Evolutionary conservation across 1,140 invertebrate species (phyloP).

Genomic region (Papilio glaucus): DNA sequence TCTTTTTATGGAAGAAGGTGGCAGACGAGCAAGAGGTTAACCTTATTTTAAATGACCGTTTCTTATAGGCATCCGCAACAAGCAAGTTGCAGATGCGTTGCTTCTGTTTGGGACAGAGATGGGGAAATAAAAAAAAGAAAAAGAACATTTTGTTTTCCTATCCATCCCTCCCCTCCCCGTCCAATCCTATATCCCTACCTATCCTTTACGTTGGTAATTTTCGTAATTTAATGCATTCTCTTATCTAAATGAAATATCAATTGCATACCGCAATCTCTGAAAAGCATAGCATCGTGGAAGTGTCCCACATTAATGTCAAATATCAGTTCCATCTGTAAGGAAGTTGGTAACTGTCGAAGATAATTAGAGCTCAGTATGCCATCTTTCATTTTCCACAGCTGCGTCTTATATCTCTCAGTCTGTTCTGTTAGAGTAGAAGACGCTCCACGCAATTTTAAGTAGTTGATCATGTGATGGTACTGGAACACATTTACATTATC

Average conservation of each 20-base stretch:
- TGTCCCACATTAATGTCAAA: slow-evolving; percentile 75
- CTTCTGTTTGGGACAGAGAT: no score
- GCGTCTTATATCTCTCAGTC: slow-evolving; percentile 62
- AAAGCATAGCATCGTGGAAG: slow-evolving; percentile 68
- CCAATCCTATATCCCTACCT: no score
- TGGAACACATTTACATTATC: slow-evolving; percentile 41
- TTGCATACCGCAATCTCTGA: slow-evolving; percentile 61
- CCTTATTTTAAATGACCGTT: no score
- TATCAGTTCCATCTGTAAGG: slow-evolving; percentile 75
- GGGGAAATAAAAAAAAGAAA: no score
- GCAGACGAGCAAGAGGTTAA: no score
- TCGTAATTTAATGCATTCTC: no score
- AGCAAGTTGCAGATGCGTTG: no score
- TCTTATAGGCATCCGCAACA: no score
- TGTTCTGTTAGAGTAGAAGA: slow-evolving; percentile 56
- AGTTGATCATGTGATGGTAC: slow-evolving; percentile 72
- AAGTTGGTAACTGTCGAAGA: slow-evolving; percentile 62
- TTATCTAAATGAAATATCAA: slow-evolving; percentile 16
- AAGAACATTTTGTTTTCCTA: no score
- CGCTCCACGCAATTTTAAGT: slow-evolving; percentile 59
- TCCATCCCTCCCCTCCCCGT: no score
- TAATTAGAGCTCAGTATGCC: slow-evolving; percentile 61
- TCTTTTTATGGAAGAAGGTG: no score
- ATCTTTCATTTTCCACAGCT: slow-evolving; percentile 72
- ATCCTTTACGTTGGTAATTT: no score